phyloP scores from a whole-genome alignment of 1,140 invertebrate species.

The Philaenus spumarius region DNA sequence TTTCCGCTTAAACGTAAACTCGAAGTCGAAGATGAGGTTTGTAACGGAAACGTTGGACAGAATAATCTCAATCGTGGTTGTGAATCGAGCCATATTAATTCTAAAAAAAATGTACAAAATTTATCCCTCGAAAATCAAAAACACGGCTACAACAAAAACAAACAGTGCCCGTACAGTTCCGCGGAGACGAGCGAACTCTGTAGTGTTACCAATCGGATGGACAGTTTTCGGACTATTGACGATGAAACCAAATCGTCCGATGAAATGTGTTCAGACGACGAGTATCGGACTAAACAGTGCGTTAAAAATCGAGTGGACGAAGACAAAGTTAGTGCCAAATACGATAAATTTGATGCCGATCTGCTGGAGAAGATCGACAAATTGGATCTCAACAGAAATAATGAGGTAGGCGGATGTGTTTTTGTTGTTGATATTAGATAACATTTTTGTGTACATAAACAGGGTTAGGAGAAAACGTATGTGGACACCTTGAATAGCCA shows the following conservation, averaged over 20 bases:
- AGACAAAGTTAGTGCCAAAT: not conserved
- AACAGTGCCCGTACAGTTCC: too few species aligned
- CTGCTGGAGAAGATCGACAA: conserved; percentile 1
- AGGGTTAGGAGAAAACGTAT: too few species aligned
- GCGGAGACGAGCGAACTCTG: too few species aligned
- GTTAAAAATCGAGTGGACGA: conserved; percentile 1
- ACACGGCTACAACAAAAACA: too few species aligned
- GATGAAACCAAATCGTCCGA: not conserved
- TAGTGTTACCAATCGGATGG: not conserved
- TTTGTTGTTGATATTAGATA: conserved; percentile 24
- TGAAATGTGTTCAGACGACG: conserved; percentile 1
- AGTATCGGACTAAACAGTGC: conserved; percentile 16
- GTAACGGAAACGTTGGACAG: too few species aligned
- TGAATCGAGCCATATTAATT: too few species aligned
- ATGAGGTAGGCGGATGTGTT: conserved; percentile 31
- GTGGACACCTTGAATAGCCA: too few species aligned
- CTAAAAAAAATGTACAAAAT: too few species aligned
- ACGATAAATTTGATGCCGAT: not conserved
- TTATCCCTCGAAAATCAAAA: too few species aligned
- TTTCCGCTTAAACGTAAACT: conserved; percentile 4
- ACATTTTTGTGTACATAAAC: too few species aligned
- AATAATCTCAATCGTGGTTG: too few species aligned
- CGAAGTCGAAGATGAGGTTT: not conserved
- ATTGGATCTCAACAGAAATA: conserved; percentile 15
- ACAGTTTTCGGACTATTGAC: conserved; percentile 2